These are phyloP conservation scores for Syrista parreyssii DNA, from an alignment of 2,888 invertebrate species.

Conservation along the genomic window DNA sequence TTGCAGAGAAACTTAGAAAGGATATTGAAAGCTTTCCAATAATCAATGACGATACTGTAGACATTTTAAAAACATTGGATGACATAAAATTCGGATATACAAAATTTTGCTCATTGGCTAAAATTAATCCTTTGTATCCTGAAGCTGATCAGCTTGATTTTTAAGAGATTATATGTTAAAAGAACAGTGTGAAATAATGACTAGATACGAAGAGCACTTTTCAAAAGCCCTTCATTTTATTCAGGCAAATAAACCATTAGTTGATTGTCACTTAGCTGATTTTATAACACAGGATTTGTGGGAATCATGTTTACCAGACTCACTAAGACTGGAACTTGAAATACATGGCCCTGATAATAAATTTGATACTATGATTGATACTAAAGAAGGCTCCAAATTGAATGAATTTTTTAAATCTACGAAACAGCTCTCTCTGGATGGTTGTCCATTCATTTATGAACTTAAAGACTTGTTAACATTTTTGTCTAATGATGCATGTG, in stretches of 20 bases:
- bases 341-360: constrained; percentile 19
- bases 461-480: constrained; percentile 54
- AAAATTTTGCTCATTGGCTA: constrained; percentile 76
- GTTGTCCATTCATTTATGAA: constrained; percentile 34
- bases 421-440: constrained; percentile 47
- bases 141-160: constrained; percentile 73
- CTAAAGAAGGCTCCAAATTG: constrained; percentile 16
- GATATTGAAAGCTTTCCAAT: constrained; percentile 75
- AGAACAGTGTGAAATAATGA: constrained; percentile 9
- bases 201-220: constrained; percentile 47
- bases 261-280: constrained; percentile 84
- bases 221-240: constrained; percentile 70
- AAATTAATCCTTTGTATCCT: constrained; percentile 71
- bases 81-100: constrained; percentile 77
- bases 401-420: constrained; percentile 38
- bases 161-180: constrained; percentile 55
- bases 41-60: constrained; percentile 73
- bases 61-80: constrained; percentile 74
- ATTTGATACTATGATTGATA: constrained; percentile 1
- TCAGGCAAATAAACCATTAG: constrained; percentile 71
- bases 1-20: constrained; percentile 70
- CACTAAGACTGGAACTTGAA: constrained; percentile 69
- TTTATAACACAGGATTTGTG: constrained; percentile 78
- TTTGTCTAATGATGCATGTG: constrained; percentile 63
- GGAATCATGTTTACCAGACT: constrained; percentile 70